phyloP scores from a whole-genome alignment of 2,888 invertebrate species.

The Galerucella nymphaeae region DNA sequence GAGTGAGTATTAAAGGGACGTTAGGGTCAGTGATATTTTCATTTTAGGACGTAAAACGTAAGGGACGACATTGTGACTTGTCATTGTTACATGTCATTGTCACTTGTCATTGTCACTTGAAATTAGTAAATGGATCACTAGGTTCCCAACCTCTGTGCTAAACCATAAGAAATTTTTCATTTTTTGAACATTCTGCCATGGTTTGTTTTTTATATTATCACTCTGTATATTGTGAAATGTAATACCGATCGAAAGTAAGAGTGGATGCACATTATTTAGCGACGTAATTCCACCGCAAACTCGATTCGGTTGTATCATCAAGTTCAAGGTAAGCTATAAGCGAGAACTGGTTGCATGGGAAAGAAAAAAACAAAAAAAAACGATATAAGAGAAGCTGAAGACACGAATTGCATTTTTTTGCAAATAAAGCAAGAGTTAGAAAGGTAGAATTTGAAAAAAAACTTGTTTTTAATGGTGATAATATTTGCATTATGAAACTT shows the following conservation, averaged over 20 bases:
- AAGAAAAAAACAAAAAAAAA: constrained; percentile 16
- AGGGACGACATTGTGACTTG: no score
- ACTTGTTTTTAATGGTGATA: neutral
- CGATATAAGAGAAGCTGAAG: neutral
- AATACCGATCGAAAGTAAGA: constrained; percentile 30
- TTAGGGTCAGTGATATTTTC: no score
- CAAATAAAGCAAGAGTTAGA: neutral
- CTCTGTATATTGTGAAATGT: constrained; percentile 12
- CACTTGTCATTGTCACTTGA: no score
- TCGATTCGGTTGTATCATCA: constrained; percentile 24
- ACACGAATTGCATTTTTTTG: constrained; percentile 2
- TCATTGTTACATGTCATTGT: no score
- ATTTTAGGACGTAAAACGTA: no score
- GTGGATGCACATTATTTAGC: constrained; percentile 14
- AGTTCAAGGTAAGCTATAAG: constrained; percentile 36
- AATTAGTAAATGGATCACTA: no score
- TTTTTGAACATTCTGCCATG: no score
- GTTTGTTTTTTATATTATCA: no score
- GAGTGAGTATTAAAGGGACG: no score
- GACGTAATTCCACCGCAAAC: constrained; percentile 12
- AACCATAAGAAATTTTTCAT: no score
- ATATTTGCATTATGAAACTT: neutral
- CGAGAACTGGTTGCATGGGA: constrained; percentile 23
- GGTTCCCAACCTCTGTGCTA: no score
- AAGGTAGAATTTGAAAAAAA: neutral